Evolutionary conservation across 1,140 invertebrate genomes (phyloP), one percentile per base, ranked within the genome.

Genomic region (Drosophila funebris): DNA sequence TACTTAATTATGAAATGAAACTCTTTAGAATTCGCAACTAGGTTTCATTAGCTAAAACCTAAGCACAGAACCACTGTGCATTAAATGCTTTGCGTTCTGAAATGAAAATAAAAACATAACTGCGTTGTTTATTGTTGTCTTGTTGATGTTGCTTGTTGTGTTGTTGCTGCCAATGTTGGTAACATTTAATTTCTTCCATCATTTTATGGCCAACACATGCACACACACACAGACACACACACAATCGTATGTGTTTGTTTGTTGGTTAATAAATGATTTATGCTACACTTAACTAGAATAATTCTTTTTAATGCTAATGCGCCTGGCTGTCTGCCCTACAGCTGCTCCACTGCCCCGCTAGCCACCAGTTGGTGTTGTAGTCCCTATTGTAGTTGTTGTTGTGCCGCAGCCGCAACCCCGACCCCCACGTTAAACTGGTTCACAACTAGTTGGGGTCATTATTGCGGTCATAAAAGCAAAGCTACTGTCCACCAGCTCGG

Each of bases 111-210:
- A 68, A 73, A 73, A 73, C 48, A 73, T 73, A 73, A 68, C 64
- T 48, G 70, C 54, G 58, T 8, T 54, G 33, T 43, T 73, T 36
- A 60, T 66, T 66, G 50, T 36, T 61, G 44, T 16, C 48, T 33
- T 54, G 60, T 53, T 48, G 27, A 37, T 52, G 33, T 50, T 37
- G 24, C 27, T 52, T 52, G 46, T 48, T 48, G 44, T 27, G 33
- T 68, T 53, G 62, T 41, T 60, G 56, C 43, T 57, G 58, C 31
- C 61, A 58, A 69, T 74, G 72, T 50, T 36, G 60, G 60, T 52
- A 73, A 70, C 76, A 77, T 87, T 85, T 41, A 43, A 68, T 64
- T 83, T 81, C 78, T 73, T 74, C 33, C 53, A 69, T 44, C 29
- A 39, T 54, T 70, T 62, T 54, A 61, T 61, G 24, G 16, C 70